phyloP scores from a whole-genome alignment of 2,888 invertebrate genomes.

The Busseola fusca region DNA sequence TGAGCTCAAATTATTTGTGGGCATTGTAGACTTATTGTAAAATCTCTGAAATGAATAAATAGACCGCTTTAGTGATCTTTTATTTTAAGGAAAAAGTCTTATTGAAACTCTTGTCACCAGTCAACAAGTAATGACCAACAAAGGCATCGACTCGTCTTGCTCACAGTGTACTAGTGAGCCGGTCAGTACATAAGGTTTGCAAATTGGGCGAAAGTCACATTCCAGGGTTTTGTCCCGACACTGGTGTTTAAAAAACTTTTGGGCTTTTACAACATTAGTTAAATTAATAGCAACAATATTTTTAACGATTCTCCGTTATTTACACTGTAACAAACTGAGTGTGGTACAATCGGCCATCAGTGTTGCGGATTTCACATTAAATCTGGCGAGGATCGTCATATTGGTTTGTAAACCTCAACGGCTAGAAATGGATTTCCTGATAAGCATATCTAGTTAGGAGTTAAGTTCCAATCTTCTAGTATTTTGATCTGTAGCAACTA shows the following conservation, averaged over 20 bases:
- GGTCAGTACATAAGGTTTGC: not conserved
- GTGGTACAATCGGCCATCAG: constrained; percentile 4
- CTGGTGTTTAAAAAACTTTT: too few relatives aligned
- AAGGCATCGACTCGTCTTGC: too few relatives aligned
- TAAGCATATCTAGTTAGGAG: not conserved
- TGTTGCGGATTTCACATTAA: constrained; percentile 11
- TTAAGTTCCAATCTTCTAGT: not conserved
- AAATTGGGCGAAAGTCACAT: not conserved
- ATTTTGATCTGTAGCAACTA: not conserved
- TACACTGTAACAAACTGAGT: constrained; percentile 1
- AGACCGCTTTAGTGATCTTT: accelerated
- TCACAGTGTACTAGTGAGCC: not conserved
- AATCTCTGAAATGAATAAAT: too few relatives aligned
- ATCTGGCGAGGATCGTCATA: constrained; percentile 1
- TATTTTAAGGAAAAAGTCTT: not conserved
- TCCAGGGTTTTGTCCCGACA: not conserved
- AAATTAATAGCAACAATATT: not conserved
- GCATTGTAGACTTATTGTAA: not conserved
- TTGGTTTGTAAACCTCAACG: not conserved
- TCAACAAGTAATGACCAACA: not conserved
- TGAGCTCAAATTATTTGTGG: not conserved
- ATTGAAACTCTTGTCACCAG: too few relatives aligned
- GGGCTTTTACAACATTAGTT: not conserved
- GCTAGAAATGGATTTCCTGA: not conserved
- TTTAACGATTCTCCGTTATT: not conserved